A percentile compares a stretch with the other conserved stretches of the same genome.
Evolutionary conservation across 2,888 invertebrate species (phyloP).

Genomic region (Campoletis raptor): DNA sequence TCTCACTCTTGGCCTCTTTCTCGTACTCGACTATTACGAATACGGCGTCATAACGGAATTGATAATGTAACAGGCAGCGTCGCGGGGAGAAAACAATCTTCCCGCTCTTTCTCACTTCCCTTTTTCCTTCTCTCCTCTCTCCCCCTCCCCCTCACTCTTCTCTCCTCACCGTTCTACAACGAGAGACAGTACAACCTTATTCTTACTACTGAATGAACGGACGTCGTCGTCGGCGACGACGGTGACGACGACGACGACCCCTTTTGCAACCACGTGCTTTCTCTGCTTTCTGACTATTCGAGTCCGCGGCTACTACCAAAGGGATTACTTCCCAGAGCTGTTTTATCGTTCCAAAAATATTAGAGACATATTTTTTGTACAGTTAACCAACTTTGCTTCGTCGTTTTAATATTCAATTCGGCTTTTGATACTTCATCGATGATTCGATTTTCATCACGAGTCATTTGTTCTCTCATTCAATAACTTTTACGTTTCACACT

Average conservation of each 20-base stretch:
- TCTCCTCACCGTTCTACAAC: constrained; percentile 25
- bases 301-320: constrained; percentile 1
- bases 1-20: constrained; percentile 57
- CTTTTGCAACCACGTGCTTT: constrained; percentile 69
- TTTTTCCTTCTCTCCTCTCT: constrained; percentile 59
- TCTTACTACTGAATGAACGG: constrained; percentile 82
- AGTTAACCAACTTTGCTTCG: background rate
- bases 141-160: constrained; percentile 50
- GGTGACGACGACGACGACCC: constrained; percentile 70
- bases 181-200: constrained; percentile 77
- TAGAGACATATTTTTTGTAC: background rate
- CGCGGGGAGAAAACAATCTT: constrained; percentile 73
- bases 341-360: constrained; percentile 26
- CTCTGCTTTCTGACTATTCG: background rate
- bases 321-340: background rate
- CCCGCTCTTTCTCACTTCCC: constrained; percentile 71
- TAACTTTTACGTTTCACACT: background rate
- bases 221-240: constrained; percentile 72
- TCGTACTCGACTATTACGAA: constrained; percentile 81
- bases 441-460: background rate
- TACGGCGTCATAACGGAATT: constrained; percentile 83
- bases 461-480: background rate
- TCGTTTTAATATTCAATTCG: background rate
- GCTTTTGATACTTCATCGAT: background rate
- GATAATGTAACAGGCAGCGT: constrained; percentile 83